phyloP scores from a whole-genome alignment of 35 echinoderm and acorn worm species.

The Heliocidaris tuberculata region DNA sequence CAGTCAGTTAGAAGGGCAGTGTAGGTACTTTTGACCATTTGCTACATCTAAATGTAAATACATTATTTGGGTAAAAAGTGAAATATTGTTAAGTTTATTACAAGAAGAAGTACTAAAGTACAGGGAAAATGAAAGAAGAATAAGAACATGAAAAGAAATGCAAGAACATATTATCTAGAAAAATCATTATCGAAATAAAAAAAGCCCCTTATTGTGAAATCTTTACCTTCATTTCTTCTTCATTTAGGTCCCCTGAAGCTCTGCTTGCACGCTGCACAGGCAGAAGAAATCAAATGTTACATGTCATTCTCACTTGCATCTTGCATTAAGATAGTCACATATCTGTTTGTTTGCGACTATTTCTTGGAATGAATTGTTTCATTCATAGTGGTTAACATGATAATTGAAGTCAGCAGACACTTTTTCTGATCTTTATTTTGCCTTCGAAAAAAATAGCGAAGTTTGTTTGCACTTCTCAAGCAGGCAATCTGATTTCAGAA shows the following conservation, averaged over 20 bases:
- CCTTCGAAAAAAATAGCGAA: no score
- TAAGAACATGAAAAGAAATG: not conserved
- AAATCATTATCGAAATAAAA: not conserved
- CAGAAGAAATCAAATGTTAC: not conserved
- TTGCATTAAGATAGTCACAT: no score
- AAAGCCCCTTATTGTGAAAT: not conserved
- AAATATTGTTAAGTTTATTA: not conserved
- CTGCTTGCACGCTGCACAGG: slow-evolving; percentile 70
- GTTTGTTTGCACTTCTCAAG: no score
- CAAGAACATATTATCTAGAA: no score
- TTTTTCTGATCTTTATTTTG: no score
- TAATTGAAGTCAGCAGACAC: no score
- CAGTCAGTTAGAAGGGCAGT: no score
- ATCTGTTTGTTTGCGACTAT: not conserved
- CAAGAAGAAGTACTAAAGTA: not conserved
- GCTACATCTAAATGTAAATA: not conserved
- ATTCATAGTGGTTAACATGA: no score
- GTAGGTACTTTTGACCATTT: no score
- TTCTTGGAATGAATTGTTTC: no score
- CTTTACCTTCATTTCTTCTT: slow-evolving; percentile 79
- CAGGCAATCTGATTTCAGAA: no score
- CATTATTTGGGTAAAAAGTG: not conserved
- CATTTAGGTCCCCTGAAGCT: slow-evolving; percentile 69
- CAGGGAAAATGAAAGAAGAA: not conserved
- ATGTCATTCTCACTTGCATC: not conserved